A percentile compares a stretch with the other conserved stretches of the same genome.
phyloP scores from a whole-genome alignment of 2,888 invertebrate genomes.

The Thysanoteuthis rhombus region DNA sequence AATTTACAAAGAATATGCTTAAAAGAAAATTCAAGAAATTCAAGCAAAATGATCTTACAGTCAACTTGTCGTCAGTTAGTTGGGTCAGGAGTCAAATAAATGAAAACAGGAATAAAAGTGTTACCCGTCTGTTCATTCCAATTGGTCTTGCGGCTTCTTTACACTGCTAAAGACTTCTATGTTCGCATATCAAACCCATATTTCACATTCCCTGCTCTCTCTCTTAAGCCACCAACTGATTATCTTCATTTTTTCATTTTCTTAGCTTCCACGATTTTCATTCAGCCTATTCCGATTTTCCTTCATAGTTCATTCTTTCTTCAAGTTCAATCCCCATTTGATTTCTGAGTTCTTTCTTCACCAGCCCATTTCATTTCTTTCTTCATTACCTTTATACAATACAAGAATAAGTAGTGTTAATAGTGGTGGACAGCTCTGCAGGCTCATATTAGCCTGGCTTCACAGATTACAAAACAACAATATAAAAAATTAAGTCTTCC shows the following conservation, averaged over 20 bases:
- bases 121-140: slow-evolving; percentile 29
- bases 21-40: background rate
- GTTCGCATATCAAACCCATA: slow-evolving; percentile 30
- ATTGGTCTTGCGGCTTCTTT: slow-evolving; percentile 28
- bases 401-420: slow-evolving; percentile 34
- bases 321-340: slow-evolving; percentile 24
- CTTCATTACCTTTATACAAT: slow-evolving; percentile 46
- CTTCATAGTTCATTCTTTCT: slow-evolving; percentile 28
- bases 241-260: slow-evolving; percentile 31
- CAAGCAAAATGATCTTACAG: background rate
- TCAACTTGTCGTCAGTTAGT: background rate
- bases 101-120: slow-evolving; percentile 28
- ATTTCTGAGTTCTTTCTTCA: slow-evolving; percentile 36
- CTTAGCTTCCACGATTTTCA: slow-evolving; percentile 31
- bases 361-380: slow-evolving; percentile 48
- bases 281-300: slow-evolving; percentile 30
- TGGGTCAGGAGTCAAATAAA: slow-evolving; percentile 15
- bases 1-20: background rate
- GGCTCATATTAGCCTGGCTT: background rate
- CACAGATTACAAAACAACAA: slow-evolving; percentile 14
- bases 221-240: slow-evolving; percentile 23
- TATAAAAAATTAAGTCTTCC: slow-evolving; percentile 13
- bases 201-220: slow-evolving; percentile 27
- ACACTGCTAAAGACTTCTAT: slow-evolving; percentile 31
- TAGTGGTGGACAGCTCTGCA: slow-evolving; percentile 17